Conservation (phyloP, 1,140 invertebrate genomes). For the Proales similis region DNA sequence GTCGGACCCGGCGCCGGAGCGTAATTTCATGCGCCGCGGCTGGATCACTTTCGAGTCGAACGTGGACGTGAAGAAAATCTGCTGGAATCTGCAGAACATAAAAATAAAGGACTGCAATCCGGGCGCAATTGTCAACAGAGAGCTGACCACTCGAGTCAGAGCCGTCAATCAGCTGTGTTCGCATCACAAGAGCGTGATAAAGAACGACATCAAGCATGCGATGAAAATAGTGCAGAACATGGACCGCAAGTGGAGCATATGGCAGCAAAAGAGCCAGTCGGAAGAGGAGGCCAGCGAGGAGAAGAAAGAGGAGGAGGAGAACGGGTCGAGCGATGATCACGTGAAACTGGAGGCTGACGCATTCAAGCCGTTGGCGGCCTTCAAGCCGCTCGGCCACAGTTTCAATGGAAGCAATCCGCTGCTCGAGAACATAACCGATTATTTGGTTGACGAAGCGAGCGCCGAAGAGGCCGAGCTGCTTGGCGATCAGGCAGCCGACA, state of each 20-base stretch:
- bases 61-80: conserved; percentile 98
- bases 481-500: conserved; percentile 54
- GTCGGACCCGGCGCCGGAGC: conserved; percentile 82
- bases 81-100: conserved; percentile 95
- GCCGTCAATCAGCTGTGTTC: conserved; percentile 83
- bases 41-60: conserved; percentile 96
- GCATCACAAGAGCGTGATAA: conserved; percentile 70
- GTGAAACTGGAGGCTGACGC: conserved; percentile 14
- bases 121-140: conserved; percentile 77
- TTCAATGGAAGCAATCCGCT: conserved; percentile 21
- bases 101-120: conserved; percentile 62
- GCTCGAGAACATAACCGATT: conserved; percentile 80
- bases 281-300: not conserved
- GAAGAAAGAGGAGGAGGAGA: not conserved
- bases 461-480: conserved; percentile 94
- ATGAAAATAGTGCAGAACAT: conserved; percentile 90
- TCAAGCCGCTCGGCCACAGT: not conserved
- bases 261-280: not conserved
- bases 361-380: not conserved
- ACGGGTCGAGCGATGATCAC: conserved; percentile 4
- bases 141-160: conserved; percentile 80
- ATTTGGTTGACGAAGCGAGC: conserved; percentile 92
- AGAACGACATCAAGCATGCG: conserved; percentile 82
- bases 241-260: conserved; percentile 55
- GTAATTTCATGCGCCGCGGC: conserved; percentile 86